These are phyloP conservation scores for Bradypodion pumilum DNA, from an alignment of 2,797 vertebrate species.

Conservation along the genomic window DNA sequence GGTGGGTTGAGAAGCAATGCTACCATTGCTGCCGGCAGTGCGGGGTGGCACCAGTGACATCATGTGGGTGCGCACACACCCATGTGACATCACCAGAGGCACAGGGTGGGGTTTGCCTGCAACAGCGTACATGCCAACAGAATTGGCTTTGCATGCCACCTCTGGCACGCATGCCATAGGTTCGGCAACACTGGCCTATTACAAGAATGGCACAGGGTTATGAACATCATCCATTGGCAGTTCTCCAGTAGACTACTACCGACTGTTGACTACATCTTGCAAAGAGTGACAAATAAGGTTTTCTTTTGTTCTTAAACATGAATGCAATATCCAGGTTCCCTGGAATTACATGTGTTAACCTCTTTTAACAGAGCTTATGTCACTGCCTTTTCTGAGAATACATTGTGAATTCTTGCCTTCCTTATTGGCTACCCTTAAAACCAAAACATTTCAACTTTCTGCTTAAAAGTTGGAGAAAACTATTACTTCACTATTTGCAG, in stretches of 20 bases:
- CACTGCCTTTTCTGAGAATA: slow-evolving; percentile 1
- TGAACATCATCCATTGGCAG: neutral
- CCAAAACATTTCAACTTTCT: neutral
- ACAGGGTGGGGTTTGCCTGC: no score
- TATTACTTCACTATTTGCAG: neutral
- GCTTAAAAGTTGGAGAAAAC: neutral
- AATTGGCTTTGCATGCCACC: no score
- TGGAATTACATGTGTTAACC: neutral
- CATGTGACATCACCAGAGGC: no score
- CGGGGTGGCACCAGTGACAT: no score
- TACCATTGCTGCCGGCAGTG: no score
- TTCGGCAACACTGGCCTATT: no score
- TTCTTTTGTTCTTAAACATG: neutral
- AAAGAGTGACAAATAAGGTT: neutral
- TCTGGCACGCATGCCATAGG: no score
- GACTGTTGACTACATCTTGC: neutral
- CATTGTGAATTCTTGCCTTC: neutral
- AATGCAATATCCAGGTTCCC: neutral
- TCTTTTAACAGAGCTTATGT: neutral
- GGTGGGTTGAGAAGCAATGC: no score
- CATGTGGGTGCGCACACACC: no score
- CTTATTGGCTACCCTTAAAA: neutral
- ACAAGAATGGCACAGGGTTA: neutral
- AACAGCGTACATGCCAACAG: no score
- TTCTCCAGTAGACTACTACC: neutral